A percentile compares a stretch with the other conserved stretches of the same genome.
Conservation (phyloP, 1,140 invertebrate species). For the Catajapyx aquilonaris region DNA sequence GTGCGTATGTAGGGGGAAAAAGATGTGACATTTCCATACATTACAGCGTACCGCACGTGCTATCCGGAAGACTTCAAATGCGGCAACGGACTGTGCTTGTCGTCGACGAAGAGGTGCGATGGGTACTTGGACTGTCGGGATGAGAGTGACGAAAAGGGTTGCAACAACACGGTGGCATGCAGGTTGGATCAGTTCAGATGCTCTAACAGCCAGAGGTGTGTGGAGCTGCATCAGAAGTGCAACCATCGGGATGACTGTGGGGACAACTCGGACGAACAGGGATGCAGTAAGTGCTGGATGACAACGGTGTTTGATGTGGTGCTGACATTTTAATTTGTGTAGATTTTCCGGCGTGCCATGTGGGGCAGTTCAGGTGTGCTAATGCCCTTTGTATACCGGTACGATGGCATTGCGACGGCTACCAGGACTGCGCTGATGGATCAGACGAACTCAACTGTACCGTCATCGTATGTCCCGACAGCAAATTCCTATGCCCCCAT, state of each 20-base stretch:
- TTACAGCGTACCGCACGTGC: constrained; percentile 63
- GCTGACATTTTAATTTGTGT: too few relatives aligned
- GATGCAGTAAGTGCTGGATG: constrained; percentile 54
- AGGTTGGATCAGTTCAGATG: constrained; percentile 76
- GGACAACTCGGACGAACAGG: constrained; percentile 71
- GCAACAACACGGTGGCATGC: constrained; percentile 36
- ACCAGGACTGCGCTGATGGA: constrained; percentile 64
- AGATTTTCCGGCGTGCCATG: constrained; percentile 77
- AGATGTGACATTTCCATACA: too few relatives aligned
- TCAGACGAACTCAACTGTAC: constrained; percentile 80
- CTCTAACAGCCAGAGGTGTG: constrained; percentile 56
- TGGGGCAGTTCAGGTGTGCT: constrained; percentile 77
- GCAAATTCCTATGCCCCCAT: constrained; percentile 76
- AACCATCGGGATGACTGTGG: constrained; percentile 76
- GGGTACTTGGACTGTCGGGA: constrained; percentile 75
- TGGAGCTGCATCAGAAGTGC: constrained; percentile 58
- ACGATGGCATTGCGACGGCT: constrained; percentile 59
- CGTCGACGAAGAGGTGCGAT: constrained; percentile 68
- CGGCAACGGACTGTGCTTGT: constrained; percentile 55
- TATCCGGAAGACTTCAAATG: constrained; percentile 63
- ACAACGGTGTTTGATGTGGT: too few relatives aligned
- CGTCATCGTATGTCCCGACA: constrained; percentile 66
- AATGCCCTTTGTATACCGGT: constrained; percentile 82
- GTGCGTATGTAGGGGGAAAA: too few relatives aligned
- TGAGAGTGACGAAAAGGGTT: constrained; percentile 62